phyloP scores from a whole-genome alignment of 2,113 vertebrate genomes.

The Herpetotheres cachinnans region DNA sequence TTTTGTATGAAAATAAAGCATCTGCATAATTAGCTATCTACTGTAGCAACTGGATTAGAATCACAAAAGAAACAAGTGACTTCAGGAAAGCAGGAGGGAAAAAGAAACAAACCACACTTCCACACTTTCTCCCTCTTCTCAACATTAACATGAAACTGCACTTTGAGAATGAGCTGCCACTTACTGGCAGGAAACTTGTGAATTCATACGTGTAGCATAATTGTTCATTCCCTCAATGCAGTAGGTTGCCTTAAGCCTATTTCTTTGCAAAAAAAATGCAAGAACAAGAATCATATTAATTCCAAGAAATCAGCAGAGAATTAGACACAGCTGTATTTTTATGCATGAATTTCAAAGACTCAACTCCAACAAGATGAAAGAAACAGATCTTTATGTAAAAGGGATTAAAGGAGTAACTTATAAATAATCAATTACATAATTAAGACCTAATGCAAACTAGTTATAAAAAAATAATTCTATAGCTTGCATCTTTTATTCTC shows the following conservation, averaged over 20 bases:
- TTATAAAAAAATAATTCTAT: neutral
- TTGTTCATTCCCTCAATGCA: neutral
- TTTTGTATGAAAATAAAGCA: neutral
- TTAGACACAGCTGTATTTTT: neutral
- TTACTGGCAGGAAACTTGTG: neutral
- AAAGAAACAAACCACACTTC: neutral
- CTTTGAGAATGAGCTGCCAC: neutral
- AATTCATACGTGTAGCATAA: neutral
- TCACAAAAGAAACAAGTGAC: neutral
- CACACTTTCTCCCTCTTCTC: neutral
- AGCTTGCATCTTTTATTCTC: neutral
- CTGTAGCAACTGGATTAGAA: neutral
- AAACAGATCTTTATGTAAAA: neutral
- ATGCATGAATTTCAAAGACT: neutral
- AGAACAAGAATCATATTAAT: neutral
- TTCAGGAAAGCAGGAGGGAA: neutral
- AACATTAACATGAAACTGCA: neutral
- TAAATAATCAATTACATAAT: neutral
- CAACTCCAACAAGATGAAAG: neutral
- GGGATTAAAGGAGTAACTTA: neutral
- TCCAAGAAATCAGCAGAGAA: neutral
- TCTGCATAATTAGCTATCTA: neutral
- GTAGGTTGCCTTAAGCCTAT: neutral
- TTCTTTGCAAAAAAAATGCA: neutral
- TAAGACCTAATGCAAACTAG: neutral